Evolutionary conservation across 2,113 vertebrate genomes (phyloP).

Genomic region (Butorides virescens): DNA sequence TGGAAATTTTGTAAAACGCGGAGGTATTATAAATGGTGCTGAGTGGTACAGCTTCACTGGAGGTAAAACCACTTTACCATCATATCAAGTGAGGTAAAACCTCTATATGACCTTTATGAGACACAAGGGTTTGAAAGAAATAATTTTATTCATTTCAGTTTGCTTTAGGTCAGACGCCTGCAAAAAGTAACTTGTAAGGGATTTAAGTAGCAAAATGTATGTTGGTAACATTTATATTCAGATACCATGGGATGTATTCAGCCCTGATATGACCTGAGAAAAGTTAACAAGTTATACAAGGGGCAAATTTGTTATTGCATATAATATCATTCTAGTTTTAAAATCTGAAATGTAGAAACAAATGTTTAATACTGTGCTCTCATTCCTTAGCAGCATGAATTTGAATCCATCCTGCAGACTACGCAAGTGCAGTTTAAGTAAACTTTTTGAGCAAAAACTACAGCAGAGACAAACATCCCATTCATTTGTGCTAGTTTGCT

Average conservation of each 20-base stretch:
- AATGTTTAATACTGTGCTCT: background rate
- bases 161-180: background rate
- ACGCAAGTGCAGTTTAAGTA: background rate
- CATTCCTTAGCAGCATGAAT: background rate
- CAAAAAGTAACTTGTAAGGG: background rate
- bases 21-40: conserved; percentile 94
- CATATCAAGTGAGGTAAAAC: conserved; percentile 58
- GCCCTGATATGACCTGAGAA: background rate
- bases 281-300: background rate
- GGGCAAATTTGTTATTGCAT: background rate
- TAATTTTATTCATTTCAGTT: background rate
- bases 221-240: background rate
- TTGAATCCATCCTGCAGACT: background rate
- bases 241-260: background rate
- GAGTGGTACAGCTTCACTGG: conserved; percentile 97
- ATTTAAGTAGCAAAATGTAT: background rate
- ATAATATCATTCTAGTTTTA: background rate
- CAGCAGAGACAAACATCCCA: background rate
- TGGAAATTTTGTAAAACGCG: conserved; percentile 83
- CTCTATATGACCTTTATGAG: conserved; percentile 15
- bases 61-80: conserved; percentile 77
- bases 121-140: background rate
- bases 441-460: background rate
- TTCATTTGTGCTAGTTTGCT: background rate
- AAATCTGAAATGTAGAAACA: background rate